Base-by-base conservation (phyloP, 1,140 invertebrate species). In the Sinonovacula constricta region DNA sequence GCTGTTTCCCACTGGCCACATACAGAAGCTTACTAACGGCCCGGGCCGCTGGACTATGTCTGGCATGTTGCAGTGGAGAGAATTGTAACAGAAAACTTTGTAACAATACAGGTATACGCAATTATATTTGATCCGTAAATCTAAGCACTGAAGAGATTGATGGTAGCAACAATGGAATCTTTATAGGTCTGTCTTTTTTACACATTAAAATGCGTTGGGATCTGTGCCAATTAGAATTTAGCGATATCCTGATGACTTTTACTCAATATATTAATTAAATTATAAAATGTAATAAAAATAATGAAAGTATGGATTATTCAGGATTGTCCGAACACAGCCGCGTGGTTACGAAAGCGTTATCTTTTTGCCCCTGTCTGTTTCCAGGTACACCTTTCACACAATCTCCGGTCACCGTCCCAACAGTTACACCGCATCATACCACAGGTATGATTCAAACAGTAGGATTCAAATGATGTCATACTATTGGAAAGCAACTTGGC, bases 31-130 rank as follows among this genome's bases (percentile, higher is more conserved):
- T 74, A 3, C 30, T 65, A 18, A 34, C 54, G 18, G 56, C 49
- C 14, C 31, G 60, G n/a, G n/a, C n/a, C n/a, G 39, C 59, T 26
- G 49, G 71, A 33, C 18, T 28, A 3, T 74, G 71, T 56, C 60
- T 54, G 15, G 14, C 18, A 51, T 74, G 71, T 65, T 74, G 71
- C 56, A 62, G 28, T 1, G 60, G 59, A 10, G 71, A 74, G 39
- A 74, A 74, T 33, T 74, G 71, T 36, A 74, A 74, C 60, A 74
- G 71, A 51, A 22, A 74, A 14, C 30, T 74, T 7, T 74, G 71
- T 65, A 22, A 30, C 12, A 63, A 74, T 31, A 74, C 71, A 74
- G 71, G 71, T 74, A 65, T 22, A 33, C 28, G 10, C 10, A n/a
- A 10, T n/a, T n/a, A 49, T 10, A 49, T 10, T 49, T 12, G 10